These are phyloP conservation scores for Adelosebastes latens DNA, from an alignment of 2,797 vertebrate genomes.

Conservation along the genomic window DNA sequence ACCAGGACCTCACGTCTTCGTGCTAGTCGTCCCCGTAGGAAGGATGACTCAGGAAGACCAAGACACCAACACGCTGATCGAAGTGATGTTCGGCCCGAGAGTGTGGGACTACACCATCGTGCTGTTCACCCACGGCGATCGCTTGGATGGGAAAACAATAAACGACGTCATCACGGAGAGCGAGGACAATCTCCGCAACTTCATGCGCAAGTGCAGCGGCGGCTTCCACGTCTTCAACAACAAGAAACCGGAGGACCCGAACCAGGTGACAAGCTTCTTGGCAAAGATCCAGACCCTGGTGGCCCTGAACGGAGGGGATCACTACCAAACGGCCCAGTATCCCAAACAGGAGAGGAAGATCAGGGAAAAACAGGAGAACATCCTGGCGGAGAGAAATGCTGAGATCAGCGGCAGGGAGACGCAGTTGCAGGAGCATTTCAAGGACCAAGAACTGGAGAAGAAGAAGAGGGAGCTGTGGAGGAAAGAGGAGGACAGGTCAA, in stretches of 20 bases:
- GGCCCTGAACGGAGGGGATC: slow-evolving; percentile 64
- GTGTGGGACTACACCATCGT: slow-evolving; percentile 76
- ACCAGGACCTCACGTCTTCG: slow-evolving; percentile 68
- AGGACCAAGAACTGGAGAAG: slow-evolving; percentile 40
- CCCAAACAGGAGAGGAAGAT: slow-evolving; percentile 54
- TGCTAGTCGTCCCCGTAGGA: slow-evolving; percentile 62
- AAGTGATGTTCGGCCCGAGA: slow-evolving; percentile 62
- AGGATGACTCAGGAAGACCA: slow-evolving; percentile 72
- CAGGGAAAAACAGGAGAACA: slow-evolving; percentile 48
- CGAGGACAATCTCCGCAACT: slow-evolving; percentile 57
- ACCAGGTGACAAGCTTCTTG: slow-evolving; percentile 56
- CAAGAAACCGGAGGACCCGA: slow-evolving; percentile 37
- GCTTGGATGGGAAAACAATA: slow-evolving; percentile 52
- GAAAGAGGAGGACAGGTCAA: slow-evolving; percentile 45
- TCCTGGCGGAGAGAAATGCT: slow-evolving; percentile 35
- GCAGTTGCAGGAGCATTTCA: neutral
- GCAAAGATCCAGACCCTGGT: slow-evolving; percentile 69
- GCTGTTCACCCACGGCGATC: slow-evolving; percentile 72
- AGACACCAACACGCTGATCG: slow-evolving; percentile 60
- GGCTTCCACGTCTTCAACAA: slow-evolving; percentile 75
- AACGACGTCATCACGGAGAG: slow-evolving; percentile 60
- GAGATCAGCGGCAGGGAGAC: slow-evolving; percentile 37
- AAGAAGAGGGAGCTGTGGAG: slow-evolving; percentile 52
- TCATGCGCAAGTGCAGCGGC: slow-evolving; percentile 69
- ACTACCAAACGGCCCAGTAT: slow-evolving; percentile 45